Evolutionary conservation across 2,888 invertebrate species (phyloP).

Genomic region (Anagyrus pseudococci): DNA sequence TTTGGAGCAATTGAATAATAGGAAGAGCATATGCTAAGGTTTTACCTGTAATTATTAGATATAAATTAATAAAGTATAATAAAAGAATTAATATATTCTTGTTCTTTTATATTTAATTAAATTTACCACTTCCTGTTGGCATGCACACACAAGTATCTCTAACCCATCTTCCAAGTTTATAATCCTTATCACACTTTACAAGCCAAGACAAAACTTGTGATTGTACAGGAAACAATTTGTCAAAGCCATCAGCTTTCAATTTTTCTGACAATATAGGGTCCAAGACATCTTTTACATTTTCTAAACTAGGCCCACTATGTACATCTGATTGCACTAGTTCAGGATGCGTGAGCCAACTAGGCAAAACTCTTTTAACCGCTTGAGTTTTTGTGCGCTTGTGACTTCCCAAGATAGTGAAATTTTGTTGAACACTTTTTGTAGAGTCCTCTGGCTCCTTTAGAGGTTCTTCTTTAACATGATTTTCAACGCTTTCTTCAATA

Average conservation of each 20-base stretch:
- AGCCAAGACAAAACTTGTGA: slow-evolving; percentile 79
- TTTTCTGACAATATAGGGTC: slow-evolving; percentile 69
- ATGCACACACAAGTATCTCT: slow-evolving; percentile 95
- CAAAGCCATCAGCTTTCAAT: slow-evolving; percentile 74
- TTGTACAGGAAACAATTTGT: slow-evolving; percentile 86
- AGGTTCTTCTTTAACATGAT: background rate
- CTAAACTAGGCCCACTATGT: slow-evolving; percentile 58
- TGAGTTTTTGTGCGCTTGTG: slow-evolving; percentile 45
- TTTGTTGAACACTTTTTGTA: slow-evolving; percentile 25
- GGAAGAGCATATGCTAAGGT: slow-evolving; percentile 94
- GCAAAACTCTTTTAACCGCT: slow-evolving; percentile 77
- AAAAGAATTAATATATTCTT: background rate
- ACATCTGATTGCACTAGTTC: slow-evolving; percentile 78
- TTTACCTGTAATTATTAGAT: slow-evolving; percentile 65
- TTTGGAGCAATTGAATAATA: slow-evolving; percentile 73
- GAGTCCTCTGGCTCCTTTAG: slow-evolving; percentile 28
- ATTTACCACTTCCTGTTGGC: slow-evolving; percentile 90
- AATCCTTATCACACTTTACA: slow-evolving; percentile 68
- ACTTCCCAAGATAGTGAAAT: slow-evolving; percentile 61
- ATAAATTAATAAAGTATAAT: background rate
- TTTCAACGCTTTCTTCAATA: slow-evolving; percentile 12
- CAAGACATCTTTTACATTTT: slow-evolving; percentile 68
- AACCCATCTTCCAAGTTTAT: slow-evolving; percentile 71
- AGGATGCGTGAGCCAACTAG: slow-evolving; percentile 87
- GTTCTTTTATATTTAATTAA: background rate